phyloP scores from a whole-genome alignment of 2,797 vertebrate species.

The Petrocephalus sullivani region DNA sequence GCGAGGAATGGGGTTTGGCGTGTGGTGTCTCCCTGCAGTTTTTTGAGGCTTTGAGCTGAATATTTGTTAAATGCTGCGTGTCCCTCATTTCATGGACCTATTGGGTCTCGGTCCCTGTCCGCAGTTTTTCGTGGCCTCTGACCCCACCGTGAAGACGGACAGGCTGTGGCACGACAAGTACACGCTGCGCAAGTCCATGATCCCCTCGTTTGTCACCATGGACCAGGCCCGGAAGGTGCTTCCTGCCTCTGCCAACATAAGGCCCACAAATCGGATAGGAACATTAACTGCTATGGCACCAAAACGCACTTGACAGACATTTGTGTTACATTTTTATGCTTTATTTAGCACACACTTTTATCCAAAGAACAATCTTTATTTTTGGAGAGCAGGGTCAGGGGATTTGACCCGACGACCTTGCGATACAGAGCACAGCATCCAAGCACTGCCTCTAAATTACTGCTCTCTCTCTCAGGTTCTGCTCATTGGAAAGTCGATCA shows the following conservation, averaged over 20 bases:
- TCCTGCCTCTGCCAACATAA: background rate
- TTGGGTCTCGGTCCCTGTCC: background rate
- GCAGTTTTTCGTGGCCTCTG: slow-evolving; percentile 96
- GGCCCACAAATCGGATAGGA: background rate
- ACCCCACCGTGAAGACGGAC: slow-evolving; percentile 92
- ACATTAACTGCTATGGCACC: background rate
- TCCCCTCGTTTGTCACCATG: slow-evolving; percentile 95
- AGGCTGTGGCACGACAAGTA: slow-evolving; percentile 98
- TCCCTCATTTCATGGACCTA: background rate
- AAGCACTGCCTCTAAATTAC: no score
- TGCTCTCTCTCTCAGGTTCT: slow-evolving; percentile 70
- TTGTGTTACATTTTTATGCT: background rate
- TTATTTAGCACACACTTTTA: background rate
- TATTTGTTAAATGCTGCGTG: background rate
- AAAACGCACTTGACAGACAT: background rate
- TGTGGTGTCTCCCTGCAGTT: background rate
- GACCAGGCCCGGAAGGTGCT: slow-evolving; percentile 90
- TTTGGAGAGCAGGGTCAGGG: background rate
- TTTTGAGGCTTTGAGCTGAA: background rate
- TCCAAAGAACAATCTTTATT: background rate
- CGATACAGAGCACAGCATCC: background rate
- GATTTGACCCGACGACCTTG: background rate
- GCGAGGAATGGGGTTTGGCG: background rate
- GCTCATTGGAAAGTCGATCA: slow-evolving; percentile 96
- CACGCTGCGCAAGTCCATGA: slow-evolving; percentile 94